Conservation (phyloP, 2,797 vertebrate species). For the Thripadectes ignobilis region DNA sequence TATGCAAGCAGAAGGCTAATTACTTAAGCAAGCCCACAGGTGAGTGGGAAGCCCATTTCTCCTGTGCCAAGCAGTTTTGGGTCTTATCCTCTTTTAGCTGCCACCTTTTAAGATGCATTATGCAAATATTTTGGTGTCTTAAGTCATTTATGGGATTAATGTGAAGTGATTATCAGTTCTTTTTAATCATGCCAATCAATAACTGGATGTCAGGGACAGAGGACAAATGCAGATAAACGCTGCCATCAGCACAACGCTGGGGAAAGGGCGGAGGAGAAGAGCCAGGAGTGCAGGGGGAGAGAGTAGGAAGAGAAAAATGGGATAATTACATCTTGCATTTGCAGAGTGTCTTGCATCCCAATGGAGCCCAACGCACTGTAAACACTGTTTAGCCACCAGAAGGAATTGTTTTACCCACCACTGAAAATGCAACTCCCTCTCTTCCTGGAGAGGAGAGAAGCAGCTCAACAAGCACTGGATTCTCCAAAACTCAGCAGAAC, state of each 20-base stretch:
- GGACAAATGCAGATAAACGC: conserved; percentile 73
- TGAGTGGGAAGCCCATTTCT: conserved; percentile 73
- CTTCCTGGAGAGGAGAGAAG: not conserved
- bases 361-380: not conserved
- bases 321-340: conserved; percentile 47
- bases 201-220: conserved; percentile 66
- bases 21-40: conserved; percentile 50
- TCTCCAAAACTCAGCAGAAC: not conserved
- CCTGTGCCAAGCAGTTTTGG: conserved; percentile 83
- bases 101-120: conserved; percentile 87
- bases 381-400: not conserved
- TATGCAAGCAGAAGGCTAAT: conserved; percentile 51
- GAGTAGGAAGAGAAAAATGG: conserved; percentile 53
- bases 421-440: not conserved
- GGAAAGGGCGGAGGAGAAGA: conserved; percentile 49
- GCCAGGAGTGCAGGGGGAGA: not conserved
- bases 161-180: conserved; percentile 80
- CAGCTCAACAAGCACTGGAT: not conserved
- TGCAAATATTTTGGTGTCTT: conserved; percentile 84
- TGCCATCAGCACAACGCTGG: conserved; percentile 66
- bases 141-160: conserved; percentile 92
- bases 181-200: conserved; percentile 76
- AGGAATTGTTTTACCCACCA: not conserved
- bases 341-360: conserved; percentile 34
- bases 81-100: conserved; percentile 87